Evolutionary conservation across 2,797 vertebrate species (phyloP).

Genomic region (Gallirallus australis): DNA sequence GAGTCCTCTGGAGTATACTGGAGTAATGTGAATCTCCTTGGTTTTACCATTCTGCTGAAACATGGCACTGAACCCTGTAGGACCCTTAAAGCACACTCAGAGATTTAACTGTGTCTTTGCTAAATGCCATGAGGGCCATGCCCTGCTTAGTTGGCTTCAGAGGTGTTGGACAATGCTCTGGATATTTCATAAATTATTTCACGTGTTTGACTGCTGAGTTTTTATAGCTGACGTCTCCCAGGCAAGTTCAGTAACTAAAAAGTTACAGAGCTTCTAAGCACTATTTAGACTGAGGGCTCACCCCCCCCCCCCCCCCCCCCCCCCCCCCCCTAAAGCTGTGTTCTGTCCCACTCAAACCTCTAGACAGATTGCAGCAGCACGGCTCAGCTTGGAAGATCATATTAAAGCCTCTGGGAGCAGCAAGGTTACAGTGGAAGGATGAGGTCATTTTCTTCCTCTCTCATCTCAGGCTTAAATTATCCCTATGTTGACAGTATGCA

Average conservation of each 20-base stretch:
- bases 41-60: neutral
- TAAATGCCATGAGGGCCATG: neutral
- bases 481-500: neutral
- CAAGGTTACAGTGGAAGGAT: conserved; percentile 34
- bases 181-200: neutral
- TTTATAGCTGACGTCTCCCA: neutral
- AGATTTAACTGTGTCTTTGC: neutral
- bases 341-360: neutral
- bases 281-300: neutral
- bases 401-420: conserved; percentile 48
- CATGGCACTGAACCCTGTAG: neutral
- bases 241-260: neutral
- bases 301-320: fast-evolving
- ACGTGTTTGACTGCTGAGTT: neutral
- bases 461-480: conserved; percentile 41
- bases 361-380: neutral
- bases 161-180: neutral
- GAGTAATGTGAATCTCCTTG: neutral
- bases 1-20: neutral
- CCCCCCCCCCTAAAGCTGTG: neutral
- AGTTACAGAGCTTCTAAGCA: neutral
- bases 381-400: neutral
- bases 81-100: neutral
- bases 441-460: conserved; percentile 52
- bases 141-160: neutral